These are phyloP conservation scores for Agelastica alni DNA, from an alignment of 2,888 invertebrate species.

Conservation along the genomic window DNA sequence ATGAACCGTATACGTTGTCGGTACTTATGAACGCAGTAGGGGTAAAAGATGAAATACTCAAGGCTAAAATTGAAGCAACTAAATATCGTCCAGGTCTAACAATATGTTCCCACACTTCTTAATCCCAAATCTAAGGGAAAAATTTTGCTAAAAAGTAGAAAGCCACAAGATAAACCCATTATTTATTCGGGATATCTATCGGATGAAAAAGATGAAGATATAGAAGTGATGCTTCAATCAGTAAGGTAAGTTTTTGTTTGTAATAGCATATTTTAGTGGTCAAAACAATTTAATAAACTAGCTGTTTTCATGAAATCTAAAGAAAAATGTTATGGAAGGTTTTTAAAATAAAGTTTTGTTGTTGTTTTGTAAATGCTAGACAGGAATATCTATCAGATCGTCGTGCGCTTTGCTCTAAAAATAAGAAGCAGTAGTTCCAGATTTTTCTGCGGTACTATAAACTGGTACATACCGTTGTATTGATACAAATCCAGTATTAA, in stretches of 20 bases:
- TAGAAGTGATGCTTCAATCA: conserved; percentile 12
- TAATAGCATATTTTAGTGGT: too few species aligned
- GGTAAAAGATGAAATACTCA: conserved; percentile 42
- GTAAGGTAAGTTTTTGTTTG: background rate
- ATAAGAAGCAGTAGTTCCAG: too few species aligned
- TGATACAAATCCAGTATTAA: too few species aligned
- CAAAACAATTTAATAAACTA: too few species aligned
- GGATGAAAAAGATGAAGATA: conserved; percentile 60
- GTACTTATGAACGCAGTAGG: conserved; percentile 38
- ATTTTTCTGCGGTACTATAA: too few species aligned
- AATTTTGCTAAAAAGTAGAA: conserved; percentile 59
- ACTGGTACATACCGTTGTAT: too few species aligned
- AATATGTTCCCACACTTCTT: conserved; percentile 34
- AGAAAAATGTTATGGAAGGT: too few species aligned
- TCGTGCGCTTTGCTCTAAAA: too few species aligned
- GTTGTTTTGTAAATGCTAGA: too few species aligned
- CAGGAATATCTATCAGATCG: too few species aligned
- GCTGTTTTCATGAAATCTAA: too few species aligned
- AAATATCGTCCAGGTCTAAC: conserved; percentile 24
- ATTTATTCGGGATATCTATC: conserved; percentile 68
- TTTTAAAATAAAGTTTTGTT: too few species aligned
- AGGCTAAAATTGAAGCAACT: conserved; percentile 28
- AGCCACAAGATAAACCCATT: conserved; percentile 64
- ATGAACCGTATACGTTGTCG: conserved; percentile 34
- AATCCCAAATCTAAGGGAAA: conserved; percentile 62